A percentile compares a stretch with the other conserved stretches of the same genome.
Conservation (phyloP, 2,888 invertebrate species). For the Portevinia maculata region DNA sequence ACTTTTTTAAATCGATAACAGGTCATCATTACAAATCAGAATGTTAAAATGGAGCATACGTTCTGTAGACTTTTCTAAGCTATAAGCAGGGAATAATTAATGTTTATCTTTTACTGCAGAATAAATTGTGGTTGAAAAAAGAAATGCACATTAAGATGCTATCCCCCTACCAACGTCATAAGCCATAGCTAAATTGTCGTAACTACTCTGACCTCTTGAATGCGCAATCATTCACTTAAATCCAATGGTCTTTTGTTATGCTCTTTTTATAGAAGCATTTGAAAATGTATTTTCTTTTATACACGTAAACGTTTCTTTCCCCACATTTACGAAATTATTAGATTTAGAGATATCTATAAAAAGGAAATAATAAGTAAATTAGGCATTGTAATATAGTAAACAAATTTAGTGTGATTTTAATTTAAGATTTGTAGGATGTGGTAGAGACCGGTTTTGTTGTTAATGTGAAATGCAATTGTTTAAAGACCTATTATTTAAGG, state of each 20-base stretch:
- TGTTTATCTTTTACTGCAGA: too few species aligned
- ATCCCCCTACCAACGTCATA: constrained; percentile 35
- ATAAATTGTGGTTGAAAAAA: background rate
- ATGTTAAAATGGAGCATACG: too few species aligned
- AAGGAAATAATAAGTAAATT: background rate
- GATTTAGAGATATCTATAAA: background rate
- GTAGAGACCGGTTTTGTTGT: too few species aligned
- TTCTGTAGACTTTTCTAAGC: too few species aligned
- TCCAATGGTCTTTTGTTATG: constrained; percentile 43
- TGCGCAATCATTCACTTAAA: constrained; percentile 56
- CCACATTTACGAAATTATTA: background rate
- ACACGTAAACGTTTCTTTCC: background rate
- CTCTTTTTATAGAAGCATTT: constrained; percentile 30
- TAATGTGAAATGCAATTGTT: too few species aligned
- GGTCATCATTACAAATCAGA: too few species aligned
- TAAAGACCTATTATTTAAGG: too few species aligned
- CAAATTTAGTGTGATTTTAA: too few species aligned
- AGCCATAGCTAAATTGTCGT: constrained; percentile 30
- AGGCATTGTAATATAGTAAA: background rate
- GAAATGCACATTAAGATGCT: constrained; percentile 20
- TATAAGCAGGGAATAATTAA: too few species aligned
- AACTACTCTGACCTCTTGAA: constrained; percentile 46
- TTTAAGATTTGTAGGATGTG: too few species aligned
- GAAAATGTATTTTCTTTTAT: background rate
- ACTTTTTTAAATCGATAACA: too few species aligned